These are phyloP conservation scores for Corythornis cristatus DNA, from an alignment of 2,113 vertebrate species.

Conservation along the genomic window DNA sequence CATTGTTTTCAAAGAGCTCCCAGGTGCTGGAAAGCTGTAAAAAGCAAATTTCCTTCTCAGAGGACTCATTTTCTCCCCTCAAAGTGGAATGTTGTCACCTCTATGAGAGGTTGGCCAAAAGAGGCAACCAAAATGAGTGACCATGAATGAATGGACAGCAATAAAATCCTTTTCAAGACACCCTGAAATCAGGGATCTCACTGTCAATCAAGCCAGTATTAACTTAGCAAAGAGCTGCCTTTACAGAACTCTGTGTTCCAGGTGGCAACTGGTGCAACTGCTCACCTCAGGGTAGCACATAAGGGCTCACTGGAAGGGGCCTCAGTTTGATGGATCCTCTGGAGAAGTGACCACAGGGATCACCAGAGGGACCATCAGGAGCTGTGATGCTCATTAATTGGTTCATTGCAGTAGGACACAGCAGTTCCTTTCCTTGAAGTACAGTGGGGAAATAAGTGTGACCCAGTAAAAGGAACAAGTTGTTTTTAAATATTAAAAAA, in stretches of 20 bases:
- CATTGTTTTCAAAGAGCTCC: background rate
- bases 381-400: background rate
- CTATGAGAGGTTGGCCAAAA: background rate
- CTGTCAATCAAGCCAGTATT: background rate
- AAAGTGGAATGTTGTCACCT: background rate
- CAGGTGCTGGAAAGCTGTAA: background rate
- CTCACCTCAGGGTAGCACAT: background rate
- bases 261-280: background rate
- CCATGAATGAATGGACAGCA: background rate
- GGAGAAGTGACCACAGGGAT: background rate
- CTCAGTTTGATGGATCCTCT: background rate
- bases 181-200: background rate
- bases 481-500: constrained; percentile 31
- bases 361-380: background rate
- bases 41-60: background rate
- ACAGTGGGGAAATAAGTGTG: background rate
- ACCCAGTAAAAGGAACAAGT: constrained; percentile 23
- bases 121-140: background rate
- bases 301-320: background rate
- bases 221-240: background rate
- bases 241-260: background rate
- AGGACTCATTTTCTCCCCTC: background rate
- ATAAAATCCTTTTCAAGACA: background rate
- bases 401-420: background rate
- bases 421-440: background rate